Conservation (phyloP, 2,797 vertebrate genomes). For the Characodon lateralis region DNA sequence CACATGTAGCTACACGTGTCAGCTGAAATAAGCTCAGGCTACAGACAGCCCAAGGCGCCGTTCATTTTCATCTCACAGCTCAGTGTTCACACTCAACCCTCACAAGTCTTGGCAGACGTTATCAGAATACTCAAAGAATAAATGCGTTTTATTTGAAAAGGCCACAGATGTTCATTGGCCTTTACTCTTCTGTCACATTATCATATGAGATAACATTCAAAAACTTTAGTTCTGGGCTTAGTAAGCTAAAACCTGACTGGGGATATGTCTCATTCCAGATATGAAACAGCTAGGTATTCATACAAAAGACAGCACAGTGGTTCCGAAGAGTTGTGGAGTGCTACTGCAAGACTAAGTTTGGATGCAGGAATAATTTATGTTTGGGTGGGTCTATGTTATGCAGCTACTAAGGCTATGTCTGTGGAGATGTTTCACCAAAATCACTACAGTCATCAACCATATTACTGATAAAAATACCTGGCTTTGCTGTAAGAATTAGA, state of each 20-base stretch:
- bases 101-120: slow-evolving; percentile 4
- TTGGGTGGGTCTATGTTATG: not conserved
- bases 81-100: slow-evolving; percentile 16
- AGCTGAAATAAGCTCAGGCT: slow-evolving; percentile 10
- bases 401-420: not conserved
- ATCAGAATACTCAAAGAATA: not conserved
- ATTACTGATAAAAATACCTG: not conserved
- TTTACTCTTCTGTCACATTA: not conserved
- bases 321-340: not conserved
- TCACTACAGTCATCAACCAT: not conserved
- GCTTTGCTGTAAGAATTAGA: not conserved
- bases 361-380: not conserved
- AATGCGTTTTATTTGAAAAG: slow-evolving; percentile 4
- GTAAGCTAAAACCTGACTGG: not conserved
- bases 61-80: slow-evolving; percentile 13
- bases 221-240: not conserved
- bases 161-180: not conserved
- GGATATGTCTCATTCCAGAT: not conserved
- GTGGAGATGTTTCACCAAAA: not conserved
- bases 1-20: not conserved
- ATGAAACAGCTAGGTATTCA: slow-evolving; percentile 3
- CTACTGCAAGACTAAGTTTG: not conserved
- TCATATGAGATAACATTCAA: slow-evolving; percentile 5
- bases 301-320: slow-evolving; percentile 1
- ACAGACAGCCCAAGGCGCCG: slow-evolving; percentile 8